Base-by-base conservation (phyloP, 2,113 vertebrate genomes). In the Lagopus muta region DNA sequence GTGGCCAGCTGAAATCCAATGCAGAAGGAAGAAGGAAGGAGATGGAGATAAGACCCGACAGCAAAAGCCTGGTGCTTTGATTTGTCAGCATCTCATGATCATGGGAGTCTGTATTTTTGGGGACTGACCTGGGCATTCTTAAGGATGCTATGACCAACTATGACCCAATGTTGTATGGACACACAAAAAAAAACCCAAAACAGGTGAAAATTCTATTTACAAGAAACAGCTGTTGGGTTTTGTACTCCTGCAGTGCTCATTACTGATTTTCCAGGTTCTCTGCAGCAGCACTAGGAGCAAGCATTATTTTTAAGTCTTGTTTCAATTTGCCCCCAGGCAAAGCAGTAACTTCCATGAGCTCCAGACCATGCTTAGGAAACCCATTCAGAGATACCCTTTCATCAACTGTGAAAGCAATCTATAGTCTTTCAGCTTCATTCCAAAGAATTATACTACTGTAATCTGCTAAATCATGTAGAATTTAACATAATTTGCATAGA, bases 61-160 rank as follows among this genome's bases (percentile, higher is more conserved):
- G 62, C 30, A 75, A 18, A 82, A 78, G 10, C 42, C 42, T 24
- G 15, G 19, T 3, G 17, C 42, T 74, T 83, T 58, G 30, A 76
- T 30, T 78, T 74, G 38, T 13, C 67, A 72, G 18, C 27, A 54
- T 43, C 6, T 40, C 61, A 75, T 77, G 64, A 42, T 45, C 10
- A 22, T 22, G 18, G n/a, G 36, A 89, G 65, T 73, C 24, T 77
- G 24, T 58, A 85, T 62, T 87, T 82, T 77, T 71, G 66, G 27
- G 57, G 27, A 40, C 58, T 69, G 57, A 85, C 48, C 71, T 32
- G 82, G 62, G 48, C 32, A 82, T 85, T 70, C 27, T 27, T 69
- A 60, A 60, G 32, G 78, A 85, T 85, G 78, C 74, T 78, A 24
- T 72, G 93, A 52, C 52, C 60, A 78, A 61, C 38, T 90, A 62